Conservation (phyloP, 2,113 vertebrate genomes). For the Forbesichthys agassizii region DNA sequence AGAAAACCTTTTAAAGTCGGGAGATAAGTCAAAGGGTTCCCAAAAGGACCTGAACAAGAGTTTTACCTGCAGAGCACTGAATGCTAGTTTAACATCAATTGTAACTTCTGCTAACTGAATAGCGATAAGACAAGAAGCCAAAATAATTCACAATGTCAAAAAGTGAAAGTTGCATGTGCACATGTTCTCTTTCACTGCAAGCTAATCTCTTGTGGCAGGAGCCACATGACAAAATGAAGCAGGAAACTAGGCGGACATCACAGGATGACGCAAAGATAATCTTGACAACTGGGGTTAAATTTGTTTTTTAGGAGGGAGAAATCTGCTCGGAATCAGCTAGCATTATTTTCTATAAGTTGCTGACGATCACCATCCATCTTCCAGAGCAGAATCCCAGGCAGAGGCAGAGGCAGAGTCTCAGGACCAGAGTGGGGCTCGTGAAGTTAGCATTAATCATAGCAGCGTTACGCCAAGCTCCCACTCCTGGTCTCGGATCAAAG, state of each 20-base stretch:
- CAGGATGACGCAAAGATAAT: slow-evolving; percentile 49
- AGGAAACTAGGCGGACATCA: too few species aligned
- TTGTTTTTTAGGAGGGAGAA: slow-evolving; percentile 48
- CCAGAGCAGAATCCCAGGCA: slow-evolving; percentile 36
- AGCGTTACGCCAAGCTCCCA: slow-evolving; percentile 31
- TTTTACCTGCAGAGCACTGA: slow-evolving; percentile 17
- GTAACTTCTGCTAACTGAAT: background rate
- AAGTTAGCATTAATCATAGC: slow-evolving; percentile 51
- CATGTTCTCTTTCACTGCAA: background rate
- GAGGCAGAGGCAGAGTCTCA: slow-evolving; percentile 31
- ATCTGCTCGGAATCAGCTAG: slow-evolving; percentile 57
- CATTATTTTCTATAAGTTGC: slow-evolving; percentile 59
- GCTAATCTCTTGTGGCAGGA: slow-evolving; percentile 31
- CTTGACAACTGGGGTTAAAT: slow-evolving; percentile 14
- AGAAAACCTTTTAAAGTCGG: slow-evolving; percentile 51
- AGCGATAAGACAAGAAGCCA: background rate
- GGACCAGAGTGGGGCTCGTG: slow-evolving; percentile 16
- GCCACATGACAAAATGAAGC: background rate
- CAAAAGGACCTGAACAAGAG: slow-evolving; percentile 24
- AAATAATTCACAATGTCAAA: slow-evolving; percentile 16
- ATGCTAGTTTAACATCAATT: too few species aligned
- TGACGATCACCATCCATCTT: slow-evolving; percentile 65
- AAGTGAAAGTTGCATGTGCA: slow-evolving; percentile 35
- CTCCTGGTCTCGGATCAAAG: slow-evolving; percentile 63
- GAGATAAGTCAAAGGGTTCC: slow-evolving; percentile 26